phyloP scores from a whole-genome alignment of 2,797 vertebrate species.

The Ataeniobius toweri region DNA sequence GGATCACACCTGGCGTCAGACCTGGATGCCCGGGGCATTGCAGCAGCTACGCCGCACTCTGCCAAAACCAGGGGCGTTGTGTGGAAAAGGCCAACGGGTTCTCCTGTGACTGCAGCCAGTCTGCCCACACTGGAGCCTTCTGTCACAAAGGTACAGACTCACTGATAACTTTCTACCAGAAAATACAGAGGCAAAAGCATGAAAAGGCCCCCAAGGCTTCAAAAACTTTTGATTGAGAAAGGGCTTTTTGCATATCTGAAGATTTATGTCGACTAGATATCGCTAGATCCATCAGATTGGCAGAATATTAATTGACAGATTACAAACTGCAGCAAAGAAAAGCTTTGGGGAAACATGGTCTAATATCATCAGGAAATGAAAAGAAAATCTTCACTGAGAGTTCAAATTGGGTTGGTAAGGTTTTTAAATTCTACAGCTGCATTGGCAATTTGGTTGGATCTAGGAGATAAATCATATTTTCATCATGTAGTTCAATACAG shows the following conservation, averaged over 20 bases:
- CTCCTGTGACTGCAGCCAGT: conserved; percentile 85
- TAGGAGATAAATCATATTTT: conserved; percentile 18
- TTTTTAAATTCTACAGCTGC: conserved; percentile 14
- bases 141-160: conserved; percentile 70
- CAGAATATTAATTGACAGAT: conserved; percentile 20
- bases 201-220: background rate
- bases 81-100: conserved; percentile 86
- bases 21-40: conserved; percentile 91
- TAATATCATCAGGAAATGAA: conserved; percentile 18
- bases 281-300: conserved; percentile 7
- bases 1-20: conserved; percentile 84
- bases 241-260: background rate
- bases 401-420: conserved; percentile 21
- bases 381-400: conserved; percentile 15
- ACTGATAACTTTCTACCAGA: background rate
- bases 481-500: conserved; percentile 20
- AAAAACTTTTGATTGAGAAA: background rate
- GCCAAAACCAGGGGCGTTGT: conserved; percentile 87
- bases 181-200: background rate
- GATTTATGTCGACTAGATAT: conserved; percentile 1
- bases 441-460: conserved; percentile 21
- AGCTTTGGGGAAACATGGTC: conserved; percentile 2
- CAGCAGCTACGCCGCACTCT: conserved; percentile 86
- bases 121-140: conserved; percentile 87
- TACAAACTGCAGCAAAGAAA: conserved; percentile 10